These are phyloP conservation scores for Meloe dianella DNA, from an alignment of 2,888 invertebrate species.

Conservation along the genomic window DNA sequence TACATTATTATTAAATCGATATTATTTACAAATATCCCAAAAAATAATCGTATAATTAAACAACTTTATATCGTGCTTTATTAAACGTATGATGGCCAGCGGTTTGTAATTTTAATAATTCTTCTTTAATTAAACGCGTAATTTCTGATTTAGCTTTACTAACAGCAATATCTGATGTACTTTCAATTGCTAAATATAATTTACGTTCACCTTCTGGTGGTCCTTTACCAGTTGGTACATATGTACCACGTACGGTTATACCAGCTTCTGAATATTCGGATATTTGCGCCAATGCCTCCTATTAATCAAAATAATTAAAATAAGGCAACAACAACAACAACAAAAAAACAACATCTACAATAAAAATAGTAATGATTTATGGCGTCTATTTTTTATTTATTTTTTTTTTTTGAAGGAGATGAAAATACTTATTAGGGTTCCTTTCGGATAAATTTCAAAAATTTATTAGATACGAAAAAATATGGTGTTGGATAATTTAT, in stretches of 20 bases:
- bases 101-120: constrained; percentile 88
- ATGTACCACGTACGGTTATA: constrained; percentile 97
- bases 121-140: constrained; percentile 96
- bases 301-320: constrained; percentile 47
- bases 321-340: neutral
- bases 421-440: neutral
- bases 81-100: constrained; percentile 87
- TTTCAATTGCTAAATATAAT: constrained; percentile 97
- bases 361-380: too few relatives aligned
- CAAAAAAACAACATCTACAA: too few relatives aligned
- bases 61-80: constrained; percentile 93
- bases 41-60: constrained; percentile 60
- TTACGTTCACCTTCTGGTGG: constrained; percentile 94
- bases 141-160: constrained; percentile 97
- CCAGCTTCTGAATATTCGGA: constrained; percentile 99
- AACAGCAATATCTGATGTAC: constrained; percentile 94
- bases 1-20: constrained; percentile 9
- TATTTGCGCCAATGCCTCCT: constrained; percentile 97
- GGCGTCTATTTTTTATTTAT: too few relatives aligned
- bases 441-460: neutral
- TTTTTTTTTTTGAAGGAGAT: neutral
- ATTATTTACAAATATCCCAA: neutral
- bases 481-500: neutral
- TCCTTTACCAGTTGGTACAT: constrained; percentile 86
- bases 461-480: neutral